Base-by-base conservation (phyloP, 2,113 vertebrate genomes). In the Chrysochloris asiatica region DNA sequence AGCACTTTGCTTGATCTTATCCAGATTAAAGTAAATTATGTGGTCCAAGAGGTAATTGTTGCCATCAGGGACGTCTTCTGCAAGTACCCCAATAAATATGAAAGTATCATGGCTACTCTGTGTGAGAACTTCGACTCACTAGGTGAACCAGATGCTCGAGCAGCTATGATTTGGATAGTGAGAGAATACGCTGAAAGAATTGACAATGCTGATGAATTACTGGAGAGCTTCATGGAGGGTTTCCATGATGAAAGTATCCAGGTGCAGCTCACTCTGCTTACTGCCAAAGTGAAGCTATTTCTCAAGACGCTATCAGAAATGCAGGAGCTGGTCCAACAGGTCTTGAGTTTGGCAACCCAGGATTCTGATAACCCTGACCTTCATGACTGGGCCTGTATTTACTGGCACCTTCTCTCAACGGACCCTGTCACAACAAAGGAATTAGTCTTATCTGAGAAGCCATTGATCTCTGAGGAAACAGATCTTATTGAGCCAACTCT, bases 101-200 rank as follows among this genome's bases (percentile, higher is more conserved):
- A 99, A 96, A 99, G 99, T 97, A 99, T 99, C 97, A 99, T 99
- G 45, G 99, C 99, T 86, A 99, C 99, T 0, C 97, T 99, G 26
- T 99, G 99, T 45, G 99, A 99, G 97, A 99, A 99, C 94, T 98
- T 99, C n/a, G 99, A 99, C 97, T 99, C 99, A 1, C 97, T 99
- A 96, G 99, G 99, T 82, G 99, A 99, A 87, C 99, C 99, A 1
- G 99, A 99, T 4, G 99, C 99, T 22, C 98, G 99, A 26, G 99
- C 99, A 38, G 99, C 99, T 93, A 99, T 99, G 99, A 99, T 99
- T 96, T 99, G 99, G 99, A 99, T 99, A n/a, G 99, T 99, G 90
- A 99, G 99, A 0, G 99, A 99, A 94, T 99, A 99, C 7, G 99
- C 99, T 0, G 99, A 99, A 92, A 98, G 99, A 88, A 99, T 99